phyloP scores from a whole-genome alignment of 2,888 invertebrate species.

The Brachyptera putata region DNA sequence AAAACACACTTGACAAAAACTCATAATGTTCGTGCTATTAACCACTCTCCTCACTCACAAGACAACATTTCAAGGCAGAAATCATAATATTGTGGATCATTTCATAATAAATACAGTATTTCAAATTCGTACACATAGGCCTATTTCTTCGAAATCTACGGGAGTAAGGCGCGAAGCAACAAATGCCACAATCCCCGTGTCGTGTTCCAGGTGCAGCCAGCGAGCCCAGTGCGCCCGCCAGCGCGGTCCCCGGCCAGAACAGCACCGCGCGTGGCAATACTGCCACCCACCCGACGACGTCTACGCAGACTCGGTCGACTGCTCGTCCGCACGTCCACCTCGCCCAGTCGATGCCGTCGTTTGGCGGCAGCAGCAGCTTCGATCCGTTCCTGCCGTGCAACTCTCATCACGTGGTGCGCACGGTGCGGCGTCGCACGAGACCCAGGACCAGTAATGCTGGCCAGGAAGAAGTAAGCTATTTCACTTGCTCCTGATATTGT shows the following conservation, averaged over 20 bases:
- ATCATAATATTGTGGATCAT: no score
- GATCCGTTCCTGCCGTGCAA: slow-evolving; percentile 68
- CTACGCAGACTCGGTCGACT: slow-evolving; percentile 65
- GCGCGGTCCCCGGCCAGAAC: neutral
- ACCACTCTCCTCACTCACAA: no score
- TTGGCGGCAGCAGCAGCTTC: slow-evolving; percentile 44
- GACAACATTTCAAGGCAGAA: no score
- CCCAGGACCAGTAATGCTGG: slow-evolving; percentile 17
- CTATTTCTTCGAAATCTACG: no score
- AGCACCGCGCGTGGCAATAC: slow-evolving; percentile 55
- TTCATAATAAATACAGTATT: no score
- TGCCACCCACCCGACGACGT: slow-evolving; percentile 65
- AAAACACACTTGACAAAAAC: no score
- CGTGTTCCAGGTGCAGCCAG: no score
- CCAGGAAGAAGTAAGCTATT: neutral
- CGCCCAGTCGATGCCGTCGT: slow-evolving; percentile 37
- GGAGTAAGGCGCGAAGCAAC: no score
- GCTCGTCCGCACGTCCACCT: slow-evolving; percentile 65
- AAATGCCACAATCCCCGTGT: no score
- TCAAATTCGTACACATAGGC: no score
- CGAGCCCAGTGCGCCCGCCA: slow-evolving; percentile 4
- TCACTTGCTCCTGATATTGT: no score
- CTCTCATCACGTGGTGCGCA: slow-evolving; percentile 56
- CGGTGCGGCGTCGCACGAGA: slow-evolving; percentile 37
- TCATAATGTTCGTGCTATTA: no score